phyloP scores from a whole-genome alignment of 2,113 vertebrate species.

The Colius striatus region DNA sequence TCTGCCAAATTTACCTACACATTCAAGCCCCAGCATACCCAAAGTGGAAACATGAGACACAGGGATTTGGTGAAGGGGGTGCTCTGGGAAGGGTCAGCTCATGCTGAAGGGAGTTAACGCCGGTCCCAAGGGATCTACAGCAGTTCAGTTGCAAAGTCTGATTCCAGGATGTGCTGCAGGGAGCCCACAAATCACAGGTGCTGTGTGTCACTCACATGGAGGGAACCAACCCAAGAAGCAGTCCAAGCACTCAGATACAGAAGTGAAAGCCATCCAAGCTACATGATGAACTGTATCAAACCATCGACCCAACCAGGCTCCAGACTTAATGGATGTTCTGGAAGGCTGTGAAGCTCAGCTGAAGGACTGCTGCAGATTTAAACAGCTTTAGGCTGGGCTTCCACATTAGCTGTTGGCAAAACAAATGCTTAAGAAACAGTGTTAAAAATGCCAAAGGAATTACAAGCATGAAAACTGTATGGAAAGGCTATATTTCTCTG shows the following conservation, averaged over 20 bases:
- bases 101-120: background rate
- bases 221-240: background rate
- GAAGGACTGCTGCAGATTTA: background rate
- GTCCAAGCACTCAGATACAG: background rate
- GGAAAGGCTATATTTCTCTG: background rate
- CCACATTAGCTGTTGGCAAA: background rate
- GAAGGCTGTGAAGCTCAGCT: background rate
- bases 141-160: background rate
- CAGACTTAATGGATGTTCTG: background rate
- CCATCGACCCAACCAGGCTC: fast-evolving
- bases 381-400: background rate
- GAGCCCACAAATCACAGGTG: fast-evolving
- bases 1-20: background rate
- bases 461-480: background rate
- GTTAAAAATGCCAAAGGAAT: background rate
- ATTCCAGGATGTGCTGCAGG: background rate
- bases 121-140: background rate
- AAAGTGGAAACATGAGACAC: background rate
- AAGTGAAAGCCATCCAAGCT: background rate
- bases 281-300: fast-evolving
- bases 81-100: background rate
- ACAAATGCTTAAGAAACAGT: background rate
- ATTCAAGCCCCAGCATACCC: fast-evolving
- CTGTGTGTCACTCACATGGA: background rate
- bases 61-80: background rate